Evolutionary conservation across 2,888 invertebrate species (phyloP).

Genomic region (Thelaira solivaga): DNA sequence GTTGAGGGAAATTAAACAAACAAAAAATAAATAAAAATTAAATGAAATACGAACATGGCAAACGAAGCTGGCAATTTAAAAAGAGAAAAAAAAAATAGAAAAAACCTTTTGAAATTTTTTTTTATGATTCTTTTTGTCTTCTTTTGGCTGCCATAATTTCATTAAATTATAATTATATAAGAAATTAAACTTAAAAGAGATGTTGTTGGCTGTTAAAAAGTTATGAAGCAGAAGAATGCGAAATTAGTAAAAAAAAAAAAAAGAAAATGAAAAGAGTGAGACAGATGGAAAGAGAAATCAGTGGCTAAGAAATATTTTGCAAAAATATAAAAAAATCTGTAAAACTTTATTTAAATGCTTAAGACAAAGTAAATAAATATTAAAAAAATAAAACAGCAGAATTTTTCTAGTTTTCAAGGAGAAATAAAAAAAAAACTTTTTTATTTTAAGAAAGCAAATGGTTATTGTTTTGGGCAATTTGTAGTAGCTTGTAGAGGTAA

Average conservation of each 20-base stretch:
- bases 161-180: slow-evolving; percentile 46
- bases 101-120: not conserved
- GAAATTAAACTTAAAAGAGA: slow-evolving; percentile 26
- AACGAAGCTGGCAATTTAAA: too few species aligned
- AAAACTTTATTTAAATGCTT: not conserved
- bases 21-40: too few species aligned
- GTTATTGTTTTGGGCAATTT: too few species aligned
- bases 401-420: too few species aligned
- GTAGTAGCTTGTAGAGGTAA: too few species aligned
- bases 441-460: too few species aligned
- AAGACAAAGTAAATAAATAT: not conserved
- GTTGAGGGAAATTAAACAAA: too few species aligned
- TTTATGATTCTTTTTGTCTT: too few species aligned
- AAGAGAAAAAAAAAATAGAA: not conserved
- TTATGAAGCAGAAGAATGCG: not conserved
- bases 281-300: not conserved
- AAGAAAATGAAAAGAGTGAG: not conserved
- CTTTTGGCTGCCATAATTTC: slow-evolving; percentile 27
- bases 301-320: not conserved
- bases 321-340: not conserved
- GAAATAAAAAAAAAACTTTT: too few species aligned
- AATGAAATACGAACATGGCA: too few species aligned
- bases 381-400: not conserved
- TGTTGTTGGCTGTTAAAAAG: slow-evolving; percentile 4
- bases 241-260: not conserved